Evolutionary conservation across 1,140 invertebrate genomes (phyloP), one percentile per base, ranked within the genome.

Genomic region (Caerostris extrusa): DNA sequence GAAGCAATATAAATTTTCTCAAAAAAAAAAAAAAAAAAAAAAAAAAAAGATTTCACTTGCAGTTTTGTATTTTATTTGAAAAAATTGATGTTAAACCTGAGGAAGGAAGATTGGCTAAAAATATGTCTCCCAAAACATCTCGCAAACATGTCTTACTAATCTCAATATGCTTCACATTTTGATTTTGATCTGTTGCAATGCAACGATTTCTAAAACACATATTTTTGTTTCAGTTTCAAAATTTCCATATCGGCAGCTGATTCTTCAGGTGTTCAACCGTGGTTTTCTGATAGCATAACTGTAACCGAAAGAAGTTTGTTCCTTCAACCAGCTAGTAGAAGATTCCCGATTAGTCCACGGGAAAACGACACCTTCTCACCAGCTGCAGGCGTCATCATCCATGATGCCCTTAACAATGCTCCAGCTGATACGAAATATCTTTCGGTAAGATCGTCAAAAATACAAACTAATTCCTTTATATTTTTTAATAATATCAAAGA

Each of bases 331-430:
- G 88, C 85, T 10, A 86, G 92, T 19, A n/a, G 92, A n/a, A 86
- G 50, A 12, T 34, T 71, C 7, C 92, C 92, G 0, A 88, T 93
- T 19, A 93, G 69, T 19, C 67, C 92, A 3, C 53, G 85, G 19
- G 92, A 93, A 61, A 93, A 93, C 14, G 19, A 89, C 7, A 89
- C 86, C 2, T 58, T 93, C 8, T 89, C 92, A 0, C 92, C 92
- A 7, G 85, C 92, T 55, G 92, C 92, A 8, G 92, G 92, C 8
- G 69, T 93, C 14, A 56, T 93, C 34, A 88, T 93, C 19, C 88
- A 88, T n/a, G 92, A 93, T 61, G 67, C 55, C n/a, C 50, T 89
- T 7, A 64, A 93, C 14, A 56, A 88, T 64, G n/a, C 64, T n/a
- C 92, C 92, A n/a, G 92, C 92, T 17, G 69, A 61, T 6, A 88